Conservation (phyloP, 2,888 invertebrate genomes). For the Melolontha melolontha region DNA sequence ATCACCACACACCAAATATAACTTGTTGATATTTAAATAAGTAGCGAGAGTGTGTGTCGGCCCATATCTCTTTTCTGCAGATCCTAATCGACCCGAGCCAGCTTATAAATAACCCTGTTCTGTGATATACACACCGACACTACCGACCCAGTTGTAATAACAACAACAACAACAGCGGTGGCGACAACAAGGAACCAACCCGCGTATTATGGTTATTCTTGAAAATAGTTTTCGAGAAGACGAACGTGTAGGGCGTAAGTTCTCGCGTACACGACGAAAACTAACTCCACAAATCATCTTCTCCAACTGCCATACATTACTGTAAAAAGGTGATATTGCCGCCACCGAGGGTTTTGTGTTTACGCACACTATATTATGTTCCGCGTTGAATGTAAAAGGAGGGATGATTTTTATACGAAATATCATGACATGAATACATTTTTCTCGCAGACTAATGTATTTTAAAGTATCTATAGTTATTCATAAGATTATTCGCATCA, state of each 20-base stretch:
- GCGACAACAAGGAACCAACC: constrained; percentile 14
- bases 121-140: constrained; percentile 16
- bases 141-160: constrained; percentile 29
- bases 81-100: constrained; percentile 30
- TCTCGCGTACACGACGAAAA: constrained; percentile 44
- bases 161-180: constrained; percentile 22
- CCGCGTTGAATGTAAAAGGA: constrained; percentile 3
- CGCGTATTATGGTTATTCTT: constrained; percentile 27
- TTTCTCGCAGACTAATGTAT: constrained; percentile 10
- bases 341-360: constrained; percentile 24
- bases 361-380: constrained; percentile 23
- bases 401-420: constrained; percentile 14
- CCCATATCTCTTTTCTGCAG: constrained; percentile 35
- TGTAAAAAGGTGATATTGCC: constrained; percentile 41
- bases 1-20: constrained; percentile 33
- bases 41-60: constrained; percentile 30
- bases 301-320: constrained; percentile 48
- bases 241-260: constrained; percentile 18
- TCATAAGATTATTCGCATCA: constrained; percentile 7
- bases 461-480: constrained; percentile 10
- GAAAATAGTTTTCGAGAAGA: constrained; percentile 25
- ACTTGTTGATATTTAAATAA: constrained; percentile 43
- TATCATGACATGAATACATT: constrained; percentile 5
- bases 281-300: constrained; percentile 52
- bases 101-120: constrained; percentile 34